Conservation (phyloP, 2,113 vertebrate species). For the Nothoprocta pentlandii region DNA sequence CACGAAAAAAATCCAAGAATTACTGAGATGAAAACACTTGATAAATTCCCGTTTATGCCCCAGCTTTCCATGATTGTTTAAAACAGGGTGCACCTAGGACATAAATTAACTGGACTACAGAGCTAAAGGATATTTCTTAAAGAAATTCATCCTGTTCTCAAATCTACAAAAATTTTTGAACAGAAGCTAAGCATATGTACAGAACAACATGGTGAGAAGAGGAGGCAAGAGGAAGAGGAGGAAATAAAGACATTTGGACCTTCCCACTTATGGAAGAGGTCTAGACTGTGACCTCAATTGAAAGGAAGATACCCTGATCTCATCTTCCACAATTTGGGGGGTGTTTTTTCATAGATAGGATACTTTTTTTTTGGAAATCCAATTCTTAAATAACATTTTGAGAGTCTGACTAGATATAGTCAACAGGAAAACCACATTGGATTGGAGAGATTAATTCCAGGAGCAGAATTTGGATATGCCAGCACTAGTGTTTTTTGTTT, state of each 20-base stretch:
- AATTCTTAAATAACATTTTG: not conserved
- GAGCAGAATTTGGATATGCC: not conserved
- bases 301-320: not conserved
- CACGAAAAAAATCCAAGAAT: not conserved
- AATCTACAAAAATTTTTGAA: not conserved
- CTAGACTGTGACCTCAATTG: not conserved
- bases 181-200: not conserved
- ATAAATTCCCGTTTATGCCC: not conserved
- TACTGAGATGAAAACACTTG: not conserved
- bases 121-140: not conserved
- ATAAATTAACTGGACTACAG: not conserved
- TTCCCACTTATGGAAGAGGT: not conserved
- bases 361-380: not conserved
- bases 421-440: not conserved
- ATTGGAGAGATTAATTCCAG: not conserved
- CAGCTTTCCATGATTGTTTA: not conserved
- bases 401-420: not conserved
- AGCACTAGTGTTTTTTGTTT: not conserved
- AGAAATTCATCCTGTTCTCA: not conserved
- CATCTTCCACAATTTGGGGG: not conserved
- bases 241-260: not conserved
- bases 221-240: not conserved
- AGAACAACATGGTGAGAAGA: not conserved
- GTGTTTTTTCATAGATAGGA: not conserved
- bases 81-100: not conserved